These are phyloP conservation scores for Ailurus styani DNA, from an alignment of 2,113 vertebrate genomes.

Conservation along the genomic window DNA sequence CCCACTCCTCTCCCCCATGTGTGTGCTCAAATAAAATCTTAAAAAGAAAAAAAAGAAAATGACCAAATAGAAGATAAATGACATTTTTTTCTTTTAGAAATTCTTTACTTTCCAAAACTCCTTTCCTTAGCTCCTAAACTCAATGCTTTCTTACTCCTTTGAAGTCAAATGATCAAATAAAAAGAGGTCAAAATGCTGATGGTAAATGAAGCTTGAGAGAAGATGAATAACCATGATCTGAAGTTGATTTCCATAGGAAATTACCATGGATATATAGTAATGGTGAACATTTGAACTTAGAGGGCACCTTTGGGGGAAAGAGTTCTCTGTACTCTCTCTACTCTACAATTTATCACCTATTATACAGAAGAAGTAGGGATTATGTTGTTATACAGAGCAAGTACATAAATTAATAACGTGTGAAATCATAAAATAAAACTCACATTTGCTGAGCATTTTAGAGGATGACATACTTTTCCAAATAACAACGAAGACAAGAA, in stretches of 20 bases:
- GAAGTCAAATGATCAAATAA: neutral
- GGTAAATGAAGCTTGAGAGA: neutral
- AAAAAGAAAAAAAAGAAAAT: neutral
- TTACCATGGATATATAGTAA: neutral
- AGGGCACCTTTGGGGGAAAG: neutral
- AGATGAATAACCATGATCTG: neutral
- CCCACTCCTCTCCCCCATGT: fast-evolving
- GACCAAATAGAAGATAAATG: neutral
- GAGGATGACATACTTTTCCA: constrained; percentile 13
- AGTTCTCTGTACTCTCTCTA: neutral
- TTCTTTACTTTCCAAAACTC: neutral
- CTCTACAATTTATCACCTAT: neutral
- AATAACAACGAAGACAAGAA: constrained; percentile 19
- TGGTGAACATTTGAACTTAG: neutral
- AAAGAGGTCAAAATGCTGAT: neutral
- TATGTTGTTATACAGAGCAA: neutral
- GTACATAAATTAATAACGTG: constrained; percentile 25
- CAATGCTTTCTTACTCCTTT: neutral
- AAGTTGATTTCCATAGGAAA: neutral
- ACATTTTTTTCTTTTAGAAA: neutral
- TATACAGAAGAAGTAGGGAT: neutral
- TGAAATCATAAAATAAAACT: constrained; percentile 19
- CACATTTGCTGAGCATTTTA: constrained; percentile 16
- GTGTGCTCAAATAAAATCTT: neutral
- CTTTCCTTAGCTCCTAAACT: constrained; percentile 1